Evolutionary conservation across 2,113 vertebrate species (phyloP), one percentile per base, ranked within the genome.

Genomic region (Scartelaos histophorus): DNA sequence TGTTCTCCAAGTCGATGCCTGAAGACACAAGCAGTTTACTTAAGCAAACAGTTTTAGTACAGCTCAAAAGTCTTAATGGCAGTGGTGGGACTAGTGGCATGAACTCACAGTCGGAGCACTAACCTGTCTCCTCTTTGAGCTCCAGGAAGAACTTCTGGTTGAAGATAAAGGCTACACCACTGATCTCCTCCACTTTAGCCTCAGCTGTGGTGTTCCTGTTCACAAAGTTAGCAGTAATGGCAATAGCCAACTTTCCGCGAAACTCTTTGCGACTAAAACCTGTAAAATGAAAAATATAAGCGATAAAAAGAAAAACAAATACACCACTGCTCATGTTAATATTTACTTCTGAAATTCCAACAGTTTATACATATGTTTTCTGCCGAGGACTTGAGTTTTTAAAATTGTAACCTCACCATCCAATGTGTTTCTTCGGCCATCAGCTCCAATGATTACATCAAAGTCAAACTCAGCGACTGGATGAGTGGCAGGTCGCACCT

Each of bases 121-220:
- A 54, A 97, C 98, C 97, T 0, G 96, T 98, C 76, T 99, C 97
- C 76, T 99, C 97, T 82, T 93, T 98, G 19, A 99, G 94, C 70
- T 98, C 97, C 83, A 98, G 95, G 78, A 99, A 99, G 92, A 99
- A 99, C 87, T 99, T 99, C 90, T 99, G 98, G 82, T 99, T 99
- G 86, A 99, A 99, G 92, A 99, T 99, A 88, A 98, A 99, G 81
- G 98, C 98, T 79, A 99, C 98, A 0, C 98, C 98, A 1, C 98
- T 99, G 65, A 99, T 99, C 89, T 99, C 98, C 78, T 99, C 97
- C 82, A 99, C 98, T 81, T 95, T 97, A 54, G 97, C 97, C 86
- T 99, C 98, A 0, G 97, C 97, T 0, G 97, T 97, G 29, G 97
- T 99, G 88, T 99, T 98, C 85, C 96, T 94, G 88, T 99, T 99